Evolutionary conservation across 2,113 vertebrate genomes (phyloP).

Genomic region (Anthoscopus minutus): DNA sequence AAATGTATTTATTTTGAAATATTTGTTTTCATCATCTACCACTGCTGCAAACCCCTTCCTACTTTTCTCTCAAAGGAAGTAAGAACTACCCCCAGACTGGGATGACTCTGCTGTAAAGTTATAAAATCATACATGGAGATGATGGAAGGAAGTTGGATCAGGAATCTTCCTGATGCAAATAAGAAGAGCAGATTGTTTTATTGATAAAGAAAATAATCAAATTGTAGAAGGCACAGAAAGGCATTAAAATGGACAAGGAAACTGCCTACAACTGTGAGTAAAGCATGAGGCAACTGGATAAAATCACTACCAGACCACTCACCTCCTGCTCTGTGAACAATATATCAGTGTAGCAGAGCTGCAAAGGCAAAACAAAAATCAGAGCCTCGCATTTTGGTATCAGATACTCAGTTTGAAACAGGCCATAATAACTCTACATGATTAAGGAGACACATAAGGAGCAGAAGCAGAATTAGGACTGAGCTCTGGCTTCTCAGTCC

Average conservation of each 20-base stretch:
- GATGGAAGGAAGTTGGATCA: not conserved
- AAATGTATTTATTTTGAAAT: not conserved
- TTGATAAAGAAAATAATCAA: not conserved
- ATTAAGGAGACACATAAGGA: not conserved
- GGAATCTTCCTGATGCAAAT: not conserved
- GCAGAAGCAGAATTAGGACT: not conserved
- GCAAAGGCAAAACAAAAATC: slow-evolving; percentile 31
- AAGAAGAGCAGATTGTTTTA: not conserved
- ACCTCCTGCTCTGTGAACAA: slow-evolving; percentile 99
- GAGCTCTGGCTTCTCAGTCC: not conserved
- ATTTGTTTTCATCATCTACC: not conserved
- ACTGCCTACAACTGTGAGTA: not conserved
- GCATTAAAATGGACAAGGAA: not conserved
- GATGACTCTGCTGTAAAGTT: not conserved
- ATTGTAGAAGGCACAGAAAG: not conserved
- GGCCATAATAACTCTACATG: not conserved
- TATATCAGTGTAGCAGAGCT: slow-evolving; percentile 98
- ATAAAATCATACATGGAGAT: not conserved
- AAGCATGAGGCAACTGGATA: not conserved
- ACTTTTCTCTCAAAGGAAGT: not conserved
- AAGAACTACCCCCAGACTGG: not conserved
- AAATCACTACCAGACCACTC: slow-evolving; percentile 23
- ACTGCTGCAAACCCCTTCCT: not conserved
- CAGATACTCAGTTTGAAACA: not conserved
- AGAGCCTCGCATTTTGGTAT: not conserved